Percentiles rank a stretch among this genome's conserved stretches.
Evolutionary conservation across 2,888 invertebrate genomes (phyloP).

Genomic region (Danaus chrysippus): DNA sequence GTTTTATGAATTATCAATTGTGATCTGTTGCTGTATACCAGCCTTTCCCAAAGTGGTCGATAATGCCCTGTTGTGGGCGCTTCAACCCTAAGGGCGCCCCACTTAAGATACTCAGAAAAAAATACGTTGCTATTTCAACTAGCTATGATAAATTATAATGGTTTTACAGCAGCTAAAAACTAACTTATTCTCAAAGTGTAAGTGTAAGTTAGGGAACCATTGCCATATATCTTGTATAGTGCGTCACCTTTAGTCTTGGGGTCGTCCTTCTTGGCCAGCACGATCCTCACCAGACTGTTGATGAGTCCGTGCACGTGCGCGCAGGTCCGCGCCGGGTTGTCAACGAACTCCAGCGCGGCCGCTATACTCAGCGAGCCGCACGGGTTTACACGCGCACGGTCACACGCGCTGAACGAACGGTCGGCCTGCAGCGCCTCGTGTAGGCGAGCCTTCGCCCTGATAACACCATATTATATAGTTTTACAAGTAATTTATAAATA

Average conservation of each 20-base stretch:
- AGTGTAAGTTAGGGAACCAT: too few relatives aligned
- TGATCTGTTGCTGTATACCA: too few relatives aligned
- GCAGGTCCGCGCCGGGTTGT: constrained; percentile 97
- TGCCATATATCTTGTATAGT: too few relatives aligned
- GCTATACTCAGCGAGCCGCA: constrained; percentile 94
- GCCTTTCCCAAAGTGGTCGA: too few relatives aligned
- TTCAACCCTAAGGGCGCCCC: background rate
- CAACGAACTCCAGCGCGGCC: constrained; percentile 95
- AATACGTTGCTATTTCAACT: too few relatives aligned
- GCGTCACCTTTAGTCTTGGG: constrained; percentile 87
- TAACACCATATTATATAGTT: background rate
- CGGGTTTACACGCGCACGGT: constrained; percentile 93
- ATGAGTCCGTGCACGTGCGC: constrained; percentile 93
- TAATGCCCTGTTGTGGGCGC: too few relatives aligned
- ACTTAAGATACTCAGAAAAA: background rate
- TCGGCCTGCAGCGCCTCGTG: constrained; percentile 96
- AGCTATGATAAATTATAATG: too few relatives aligned
- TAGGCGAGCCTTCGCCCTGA: constrained; percentile 95
- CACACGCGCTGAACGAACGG: constrained; percentile 90
- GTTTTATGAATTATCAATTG: too few relatives aligned
- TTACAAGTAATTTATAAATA: too few relatives aligned
- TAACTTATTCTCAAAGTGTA: too few relatives aligned
- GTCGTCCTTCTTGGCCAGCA: constrained; percentile 91
- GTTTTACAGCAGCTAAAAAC: too few relatives aligned
- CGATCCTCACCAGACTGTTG: constrained; percentile 90